Conservation (phyloP, 2,888 invertebrate species). For the Tupiocoris notatus region DNA sequence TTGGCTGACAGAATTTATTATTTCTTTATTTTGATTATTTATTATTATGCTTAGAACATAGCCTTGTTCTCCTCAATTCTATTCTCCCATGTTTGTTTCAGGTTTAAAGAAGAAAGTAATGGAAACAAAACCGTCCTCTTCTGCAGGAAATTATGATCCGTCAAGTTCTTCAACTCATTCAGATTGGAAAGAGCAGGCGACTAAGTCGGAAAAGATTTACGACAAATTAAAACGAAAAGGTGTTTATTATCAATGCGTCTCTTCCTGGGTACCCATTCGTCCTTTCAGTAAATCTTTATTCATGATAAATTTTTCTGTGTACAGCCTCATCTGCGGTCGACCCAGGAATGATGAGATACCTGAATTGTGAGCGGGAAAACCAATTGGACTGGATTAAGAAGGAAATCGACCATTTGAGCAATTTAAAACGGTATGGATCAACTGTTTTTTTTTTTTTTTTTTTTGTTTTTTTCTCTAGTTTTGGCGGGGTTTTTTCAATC, state of each 20-base stretch:
- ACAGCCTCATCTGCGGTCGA: too few relatives aligned
- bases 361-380: conserved; percentile 53
- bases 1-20: background rate
- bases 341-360: conserved; percentile 44
- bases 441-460: too few relatives aligned
- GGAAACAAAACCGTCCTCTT: background rate
- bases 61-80: too few relatives aligned
- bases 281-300: too few relatives aligned
- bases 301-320: too few relatives aligned
- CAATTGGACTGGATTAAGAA: conserved; percentile 61
- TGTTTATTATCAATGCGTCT: background rate
- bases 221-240: conserved; percentile 35
- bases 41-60: too few relatives aligned
- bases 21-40: too few relatives aligned
- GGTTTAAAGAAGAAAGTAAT: conserved; percentile 1
- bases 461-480: too few relatives aligned
- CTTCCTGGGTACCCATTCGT: too few relatives aligned
- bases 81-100: too few relatives aligned
- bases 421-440: conserved; percentile 53
- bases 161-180: background rate
- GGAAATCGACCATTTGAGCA: conserved; percentile 60
- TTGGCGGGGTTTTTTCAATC: too few relatives aligned
- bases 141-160: background rate
- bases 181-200: conserved; percentile 57
- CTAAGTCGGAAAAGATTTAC: conserved; percentile 55